Conservation (phyloP, 1,140 invertebrate genomes). For the Anagrus nilaparvatae region DNA sequence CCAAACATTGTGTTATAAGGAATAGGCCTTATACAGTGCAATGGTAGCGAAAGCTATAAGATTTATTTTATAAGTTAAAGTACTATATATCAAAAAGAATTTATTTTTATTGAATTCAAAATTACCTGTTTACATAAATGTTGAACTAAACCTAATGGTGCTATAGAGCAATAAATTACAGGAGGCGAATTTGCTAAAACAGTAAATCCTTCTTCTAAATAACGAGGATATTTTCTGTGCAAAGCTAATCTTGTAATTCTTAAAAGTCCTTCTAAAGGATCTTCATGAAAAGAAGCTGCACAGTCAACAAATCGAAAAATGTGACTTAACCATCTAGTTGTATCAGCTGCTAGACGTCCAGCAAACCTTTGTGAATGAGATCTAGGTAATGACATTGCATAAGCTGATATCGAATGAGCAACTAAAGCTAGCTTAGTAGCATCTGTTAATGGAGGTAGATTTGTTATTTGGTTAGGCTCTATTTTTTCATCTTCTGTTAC, state of each 20-base stretch:
- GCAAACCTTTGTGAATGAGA: conserved; percentile 59
- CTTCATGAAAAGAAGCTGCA: conserved; percentile 67
- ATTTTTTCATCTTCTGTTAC: conserved; percentile 27
- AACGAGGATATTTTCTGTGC: conserved; percentile 71
- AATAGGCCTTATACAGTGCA: conserved; percentile 73
- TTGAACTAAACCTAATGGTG: conserved; percentile 62
- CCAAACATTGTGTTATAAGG: conserved; percentile 66
- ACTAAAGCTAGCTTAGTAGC: conserved; percentile 57
- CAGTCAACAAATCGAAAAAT: conserved; percentile 65
- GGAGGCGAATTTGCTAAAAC: conserved; percentile 64
- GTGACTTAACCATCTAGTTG: conserved; percentile 66
- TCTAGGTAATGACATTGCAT: conserved; percentile 59
- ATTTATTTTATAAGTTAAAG: not conserved
- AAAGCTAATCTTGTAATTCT: conserved; percentile 66
- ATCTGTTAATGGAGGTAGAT: conserved; percentile 45
- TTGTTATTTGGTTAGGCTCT: conserved; percentile 29
- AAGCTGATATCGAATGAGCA: conserved; percentile 64
- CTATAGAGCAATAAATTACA: conserved; percentile 72
- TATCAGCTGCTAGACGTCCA: conserved; percentile 61
- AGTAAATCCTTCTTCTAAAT: conserved; percentile 69
- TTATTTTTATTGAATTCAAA: not conserved
- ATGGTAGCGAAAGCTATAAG: conserved; percentile 57
- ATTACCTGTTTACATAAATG: conserved; percentile 65
- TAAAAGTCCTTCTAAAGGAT: conserved; percentile 65
- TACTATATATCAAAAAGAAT: conserved; percentile 6